Base-by-base conservation (phyloP, 2,888 invertebrate genomes). In the Eueremaeus valkanovi region DNA sequence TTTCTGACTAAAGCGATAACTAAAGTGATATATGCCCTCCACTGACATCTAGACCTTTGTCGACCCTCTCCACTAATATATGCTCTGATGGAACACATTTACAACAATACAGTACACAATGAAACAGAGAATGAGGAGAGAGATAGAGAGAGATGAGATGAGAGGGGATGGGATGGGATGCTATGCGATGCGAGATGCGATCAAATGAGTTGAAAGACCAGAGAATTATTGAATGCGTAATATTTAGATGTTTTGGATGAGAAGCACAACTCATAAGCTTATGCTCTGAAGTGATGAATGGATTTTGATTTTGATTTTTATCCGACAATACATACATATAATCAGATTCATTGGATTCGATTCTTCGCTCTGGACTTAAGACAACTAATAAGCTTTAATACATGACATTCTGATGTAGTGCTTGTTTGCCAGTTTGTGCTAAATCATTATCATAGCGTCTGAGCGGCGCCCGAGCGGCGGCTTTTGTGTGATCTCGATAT, bases 391-490 rank as follows among this genome's bases (percentile, higher is more conserved):
- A 63, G 63, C 63, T 63, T 29, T 63, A n/a, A 63, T 63, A 63
- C 63, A 63, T 63, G 33, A 63, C 31, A 31, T 29, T n/a, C 33
- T 55, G 55, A 55, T 55, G 24, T 21, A 55, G 55, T 63, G 63
- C 63, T 63, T 63, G 63, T 63, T 63, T 63, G 63, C n/a, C 33
- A 63, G 33, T 33, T 21, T 63, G 6, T 63, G 63, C 33, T 18
- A 63, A 63, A 63, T 63, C 31, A 63, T 63, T 63, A 63, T 63
- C 31, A 63, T 63, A 9, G 16, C 29, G 63, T 63, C 63, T 31
- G 29, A 29, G 55, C 73, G 73, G 73, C 73, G 73, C 73, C 73
- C 73, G 8, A 16, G 29, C 73, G 73, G 73, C 73, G 73, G 73
- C 55, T 73, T 55, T 73, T 63, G 63, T 63, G 31, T 63, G 63